Conservation (phyloP, 2,888 invertebrate genomes). For the Ormia ochracea region DNA sequence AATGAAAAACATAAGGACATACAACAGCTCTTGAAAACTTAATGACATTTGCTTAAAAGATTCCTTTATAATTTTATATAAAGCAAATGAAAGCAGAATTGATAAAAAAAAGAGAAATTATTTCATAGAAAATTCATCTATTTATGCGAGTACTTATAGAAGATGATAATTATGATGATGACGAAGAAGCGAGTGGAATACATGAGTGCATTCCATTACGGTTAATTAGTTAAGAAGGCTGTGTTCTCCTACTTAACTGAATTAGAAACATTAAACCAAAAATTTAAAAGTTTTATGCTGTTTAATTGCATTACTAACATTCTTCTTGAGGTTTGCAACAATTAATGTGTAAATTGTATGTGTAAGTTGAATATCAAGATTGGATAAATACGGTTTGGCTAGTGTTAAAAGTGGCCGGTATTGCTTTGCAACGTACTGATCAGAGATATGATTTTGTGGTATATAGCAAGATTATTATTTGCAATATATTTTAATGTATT, state of each 20-base stretch:
- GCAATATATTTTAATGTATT: no score
- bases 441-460: no score
- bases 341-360: no score
- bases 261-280: neutral
- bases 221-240: conserved; percentile 7
- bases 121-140: conserved; percentile 7
- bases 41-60: conserved; percentile 39
- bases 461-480: no score
- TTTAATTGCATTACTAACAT: neutral
- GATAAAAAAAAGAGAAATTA: neutral
- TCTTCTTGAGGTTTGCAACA: neutral
- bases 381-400: no score
- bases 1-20: conserved; percentile 26
- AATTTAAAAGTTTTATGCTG: neutral
- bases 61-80: conserved; percentile 16
- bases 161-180: neutral
- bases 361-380: no score
- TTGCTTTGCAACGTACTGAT: no score
- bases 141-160: neutral
- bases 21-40: conserved; percentile 29
- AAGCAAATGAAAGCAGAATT: conserved; percentile 20
- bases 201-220: conserved; percentile 8
- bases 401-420: no score
- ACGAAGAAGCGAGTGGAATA: neutral
- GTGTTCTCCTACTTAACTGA: neutral